phyloP scores from a whole-genome alignment of 2,797 vertebrate species.

The Rousettus madagascariensis region DNA sequence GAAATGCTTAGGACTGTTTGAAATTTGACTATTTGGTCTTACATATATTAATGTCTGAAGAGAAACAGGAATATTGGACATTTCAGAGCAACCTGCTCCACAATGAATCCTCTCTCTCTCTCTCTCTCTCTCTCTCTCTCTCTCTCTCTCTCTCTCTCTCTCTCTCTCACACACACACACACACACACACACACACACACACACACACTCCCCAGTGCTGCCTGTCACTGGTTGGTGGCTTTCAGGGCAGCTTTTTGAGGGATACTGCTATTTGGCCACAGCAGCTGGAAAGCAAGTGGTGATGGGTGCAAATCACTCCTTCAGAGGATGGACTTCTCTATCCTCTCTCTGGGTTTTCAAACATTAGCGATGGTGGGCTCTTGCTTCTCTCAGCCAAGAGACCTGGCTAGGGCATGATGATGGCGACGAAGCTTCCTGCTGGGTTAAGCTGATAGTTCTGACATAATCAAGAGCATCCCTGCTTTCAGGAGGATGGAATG shows the following conservation, averaged over 20 bases:
- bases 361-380: background rate
- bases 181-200: no score
- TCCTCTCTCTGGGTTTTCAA: background rate
- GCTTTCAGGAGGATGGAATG: background rate
- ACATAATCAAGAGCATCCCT: background rate
- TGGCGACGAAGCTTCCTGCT: background rate
- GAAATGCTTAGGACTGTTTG: background rate
- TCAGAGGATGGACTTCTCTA: background rate
- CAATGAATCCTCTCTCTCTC: background rate
- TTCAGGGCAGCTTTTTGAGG: background rate
- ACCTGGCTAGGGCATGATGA: background rate
- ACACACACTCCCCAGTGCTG: background rate
- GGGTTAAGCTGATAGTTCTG: background rate
- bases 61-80: background rate
- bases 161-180: background rate
- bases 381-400: background rate
- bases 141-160: background rate
- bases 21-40: background rate
- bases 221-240: background rate
- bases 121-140: background rate
- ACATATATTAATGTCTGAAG: background rate
- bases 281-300: background rate
- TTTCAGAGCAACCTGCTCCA: background rate
- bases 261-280: background rate
- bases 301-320: background rate